Evolutionary conservation across 2,888 invertebrate species (phyloP).

Genomic region (Eupithecia subfuscata): DNA sequence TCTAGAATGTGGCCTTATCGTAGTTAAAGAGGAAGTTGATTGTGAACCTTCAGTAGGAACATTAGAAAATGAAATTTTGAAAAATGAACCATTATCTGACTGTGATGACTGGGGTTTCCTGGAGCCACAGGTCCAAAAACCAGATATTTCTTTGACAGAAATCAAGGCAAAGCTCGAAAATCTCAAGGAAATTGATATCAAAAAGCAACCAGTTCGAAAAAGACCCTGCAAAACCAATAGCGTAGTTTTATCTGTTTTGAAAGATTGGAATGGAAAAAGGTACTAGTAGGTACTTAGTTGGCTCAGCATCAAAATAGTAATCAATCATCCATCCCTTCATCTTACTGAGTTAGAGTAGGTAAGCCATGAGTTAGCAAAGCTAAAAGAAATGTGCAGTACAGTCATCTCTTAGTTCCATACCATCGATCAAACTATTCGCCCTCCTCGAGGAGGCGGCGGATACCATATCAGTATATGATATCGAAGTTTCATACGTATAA

Average conservation of each 20-base stretch:
- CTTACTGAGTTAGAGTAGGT: no score
- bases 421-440: no score
- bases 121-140: constrained; percentile 41
- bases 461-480: no score
- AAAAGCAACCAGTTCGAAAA: constrained; percentile 34
- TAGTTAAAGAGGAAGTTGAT: constrained; percentile 60
- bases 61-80: constrained; percentile 53
- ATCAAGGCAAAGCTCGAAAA: constrained; percentile 42
- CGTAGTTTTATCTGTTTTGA: constrained; percentile 49
- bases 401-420: not conserved
- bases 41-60: constrained; percentile 10
- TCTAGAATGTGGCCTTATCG: constrained; percentile 56
- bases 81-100: constrained; percentile 50
- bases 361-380: not conserved
- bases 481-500: no score
- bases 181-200: constrained; percentile 41
- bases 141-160: constrained; percentile 36
- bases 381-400: not conserved
- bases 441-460: no score
- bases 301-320: not conserved
- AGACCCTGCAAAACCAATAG: constrained; percentile 36
- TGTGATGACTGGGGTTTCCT: constrained; percentile 35
- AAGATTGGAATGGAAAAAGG: not conserved
- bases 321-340: not conserved
- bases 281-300: not conserved